These are phyloP conservation scores for Columba livia DNA, from an alignment of 2,113 vertebrate genomes.

Conservation along the genomic window DNA sequence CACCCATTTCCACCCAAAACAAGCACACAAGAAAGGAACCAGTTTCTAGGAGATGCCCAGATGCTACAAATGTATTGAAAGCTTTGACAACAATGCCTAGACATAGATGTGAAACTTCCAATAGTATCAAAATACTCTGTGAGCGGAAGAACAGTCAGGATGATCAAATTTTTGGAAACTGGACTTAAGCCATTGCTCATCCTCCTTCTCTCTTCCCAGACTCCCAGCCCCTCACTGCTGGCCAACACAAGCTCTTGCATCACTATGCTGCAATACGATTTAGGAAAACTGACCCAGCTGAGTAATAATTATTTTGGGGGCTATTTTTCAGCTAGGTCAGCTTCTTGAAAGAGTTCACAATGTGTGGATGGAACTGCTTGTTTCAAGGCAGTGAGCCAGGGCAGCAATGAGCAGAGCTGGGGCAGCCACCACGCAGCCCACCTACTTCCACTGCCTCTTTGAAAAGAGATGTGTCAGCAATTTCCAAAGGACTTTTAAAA, in stretches of 20 bases:
- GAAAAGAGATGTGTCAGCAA: too few species aligned
- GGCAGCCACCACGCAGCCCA: neutral
- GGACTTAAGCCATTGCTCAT: neutral
- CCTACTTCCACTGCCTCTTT: neutral
- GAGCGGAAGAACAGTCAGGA: neutral
- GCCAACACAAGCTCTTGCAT: neutral
- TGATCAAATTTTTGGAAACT: neutral
- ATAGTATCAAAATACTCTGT: neutral
- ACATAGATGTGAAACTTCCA: neutral
- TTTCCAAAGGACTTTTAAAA: neutral
- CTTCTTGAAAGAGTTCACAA: neutral
- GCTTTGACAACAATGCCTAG: neutral
- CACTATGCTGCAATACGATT: neutral
- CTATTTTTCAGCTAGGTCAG: neutral
- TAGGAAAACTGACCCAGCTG: neutral
- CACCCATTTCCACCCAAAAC: neutral
- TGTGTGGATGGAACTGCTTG: neutral
- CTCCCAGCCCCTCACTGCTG: neutral
- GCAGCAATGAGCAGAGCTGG: neutral
- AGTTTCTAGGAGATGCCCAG: neutral
- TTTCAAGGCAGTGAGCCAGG: neutral
- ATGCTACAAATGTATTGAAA: neutral
- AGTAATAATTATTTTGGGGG: neutral
- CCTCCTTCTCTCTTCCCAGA: neutral
- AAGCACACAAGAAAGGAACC: neutral